Conservation (phyloP, 2,113 vertebrate species). For the Hemiscyllium ocellatum region DNA sequence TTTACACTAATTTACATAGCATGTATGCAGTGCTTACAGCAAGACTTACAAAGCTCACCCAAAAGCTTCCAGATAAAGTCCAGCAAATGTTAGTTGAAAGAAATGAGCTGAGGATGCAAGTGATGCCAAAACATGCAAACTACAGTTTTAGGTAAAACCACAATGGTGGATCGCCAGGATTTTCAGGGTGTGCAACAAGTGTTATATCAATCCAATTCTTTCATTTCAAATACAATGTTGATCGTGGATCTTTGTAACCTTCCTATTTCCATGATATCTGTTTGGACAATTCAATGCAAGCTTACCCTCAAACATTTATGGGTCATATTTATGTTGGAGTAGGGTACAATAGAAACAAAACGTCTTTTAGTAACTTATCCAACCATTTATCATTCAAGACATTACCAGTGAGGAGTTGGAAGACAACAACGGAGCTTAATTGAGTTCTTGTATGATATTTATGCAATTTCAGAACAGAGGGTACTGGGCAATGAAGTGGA, state of each 20-base stretch:
- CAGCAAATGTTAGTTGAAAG: background rate
- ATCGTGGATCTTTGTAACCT: background rate
- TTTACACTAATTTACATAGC: background rate
- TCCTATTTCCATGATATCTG: background rate
- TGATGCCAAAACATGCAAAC: background rate
- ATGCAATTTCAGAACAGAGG: background rate
- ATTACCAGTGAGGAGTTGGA: background rate
- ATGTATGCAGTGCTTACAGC: background rate
- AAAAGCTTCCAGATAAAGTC: background rate
- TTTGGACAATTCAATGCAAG: background rate
- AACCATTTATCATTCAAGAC: background rate
- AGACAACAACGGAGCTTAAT: background rate
- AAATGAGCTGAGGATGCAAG: background rate
- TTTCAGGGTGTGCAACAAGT: too few relatives aligned
- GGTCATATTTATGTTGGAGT: background rate
- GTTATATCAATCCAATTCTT: background rate
- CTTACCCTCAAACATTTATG: background rate
- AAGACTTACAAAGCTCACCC: background rate
- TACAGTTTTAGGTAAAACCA: too few relatives aligned
- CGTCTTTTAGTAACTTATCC: background rate
- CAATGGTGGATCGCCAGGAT: background rate
- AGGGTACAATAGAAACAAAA: background rate
- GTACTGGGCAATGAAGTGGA: background rate
- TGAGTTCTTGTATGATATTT: background rate
- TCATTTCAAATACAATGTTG: background rate